Evolutionary conservation across 64 coral and sea anemone species (phyloP).

Genomic region (Porites lutea): DNA sequence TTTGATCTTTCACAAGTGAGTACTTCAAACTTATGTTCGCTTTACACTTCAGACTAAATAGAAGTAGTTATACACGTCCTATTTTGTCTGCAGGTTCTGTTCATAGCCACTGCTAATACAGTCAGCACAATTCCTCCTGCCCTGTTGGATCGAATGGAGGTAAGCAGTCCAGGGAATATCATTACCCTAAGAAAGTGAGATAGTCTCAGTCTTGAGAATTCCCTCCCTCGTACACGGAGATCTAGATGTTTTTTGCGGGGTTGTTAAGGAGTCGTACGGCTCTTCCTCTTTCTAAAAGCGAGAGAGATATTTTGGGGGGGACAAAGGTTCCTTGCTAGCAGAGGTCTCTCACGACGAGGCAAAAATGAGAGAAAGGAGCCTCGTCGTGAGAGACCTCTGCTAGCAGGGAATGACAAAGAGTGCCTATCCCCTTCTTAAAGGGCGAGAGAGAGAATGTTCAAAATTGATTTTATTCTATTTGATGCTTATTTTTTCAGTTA

Average conservation of each 20-base stretch:
- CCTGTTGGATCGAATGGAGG: conserved; percentile 92
- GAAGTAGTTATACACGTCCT: not conserved
- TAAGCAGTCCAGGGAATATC: not conserved
- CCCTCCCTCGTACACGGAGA: too few relatives aligned
- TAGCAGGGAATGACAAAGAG: too few relatives aligned
- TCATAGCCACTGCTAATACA: conserved; percentile 86
- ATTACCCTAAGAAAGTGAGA: too few relatives aligned
- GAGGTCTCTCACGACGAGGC: not conserved
- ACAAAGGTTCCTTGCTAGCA: not conserved
- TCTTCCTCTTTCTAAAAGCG: too few relatives aligned
- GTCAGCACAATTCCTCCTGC: conserved; percentile 78
- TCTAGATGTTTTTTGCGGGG: too few relatives aligned
- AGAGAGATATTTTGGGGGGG: not conserved
- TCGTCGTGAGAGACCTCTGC: too few relatives aligned
- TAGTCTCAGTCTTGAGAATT: too few relatives aligned
- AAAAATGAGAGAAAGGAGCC: too few relatives aligned
- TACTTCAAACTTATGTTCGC: not conserved
- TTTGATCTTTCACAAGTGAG: conserved; percentile 90
- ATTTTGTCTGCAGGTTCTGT: conserved; percentile 65
- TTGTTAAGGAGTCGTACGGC: too few relatives aligned
- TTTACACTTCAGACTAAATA: too few relatives aligned
- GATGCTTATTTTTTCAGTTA: conserved; percentile 42
- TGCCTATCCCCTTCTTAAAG: too few relatives aligned
- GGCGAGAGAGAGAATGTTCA: too few relatives aligned
- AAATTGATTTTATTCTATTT: not conserved